Percentiles rank a stretch among this genome's conserved stretches.
Evolutionary conservation across 53 echinoderm and acorn worm genomes (phyloP).

Genomic region (Stichopus horrens): DNA sequence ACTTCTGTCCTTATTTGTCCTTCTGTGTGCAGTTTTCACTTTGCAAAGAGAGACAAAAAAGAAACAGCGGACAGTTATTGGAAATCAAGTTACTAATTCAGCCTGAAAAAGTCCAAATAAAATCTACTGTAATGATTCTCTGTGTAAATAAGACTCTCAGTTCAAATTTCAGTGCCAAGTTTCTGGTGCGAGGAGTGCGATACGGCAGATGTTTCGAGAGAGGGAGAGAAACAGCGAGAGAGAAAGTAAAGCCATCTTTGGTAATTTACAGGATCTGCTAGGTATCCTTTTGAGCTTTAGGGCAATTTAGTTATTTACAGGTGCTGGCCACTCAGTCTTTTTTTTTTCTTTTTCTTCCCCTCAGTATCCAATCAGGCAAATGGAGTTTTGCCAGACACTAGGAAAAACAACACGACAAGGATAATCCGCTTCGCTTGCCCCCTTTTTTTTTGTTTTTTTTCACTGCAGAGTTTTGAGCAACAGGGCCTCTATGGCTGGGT

Average conservation of each 20-base stretch:
- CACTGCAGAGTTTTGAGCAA: no score
- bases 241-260: neutral
- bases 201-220: neutral
- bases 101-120: neutral
- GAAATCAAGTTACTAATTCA: neutral
- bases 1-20: neutral
- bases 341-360: neutral
- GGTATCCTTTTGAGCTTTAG: neutral
- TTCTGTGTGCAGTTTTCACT: neutral
- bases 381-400: neutral
- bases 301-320: slow-evolving; percentile 3
- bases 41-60: neutral
- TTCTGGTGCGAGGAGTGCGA: neutral
- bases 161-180: neutral
- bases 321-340: neutral
- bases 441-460: no score
- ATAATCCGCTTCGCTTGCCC: neutral
- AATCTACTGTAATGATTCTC: neutral
- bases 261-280: neutral
- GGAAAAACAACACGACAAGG: neutral
- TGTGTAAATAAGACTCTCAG: neutral
- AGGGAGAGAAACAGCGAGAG: neutral
- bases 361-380: neutral
- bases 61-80: neutral
- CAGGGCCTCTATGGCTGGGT: no score